Evolutionary conservation across 37 sponge, comb jelly and placozoan genomes (phyloP).

Genomic region (Amphimedon queenslandica): DNA sequence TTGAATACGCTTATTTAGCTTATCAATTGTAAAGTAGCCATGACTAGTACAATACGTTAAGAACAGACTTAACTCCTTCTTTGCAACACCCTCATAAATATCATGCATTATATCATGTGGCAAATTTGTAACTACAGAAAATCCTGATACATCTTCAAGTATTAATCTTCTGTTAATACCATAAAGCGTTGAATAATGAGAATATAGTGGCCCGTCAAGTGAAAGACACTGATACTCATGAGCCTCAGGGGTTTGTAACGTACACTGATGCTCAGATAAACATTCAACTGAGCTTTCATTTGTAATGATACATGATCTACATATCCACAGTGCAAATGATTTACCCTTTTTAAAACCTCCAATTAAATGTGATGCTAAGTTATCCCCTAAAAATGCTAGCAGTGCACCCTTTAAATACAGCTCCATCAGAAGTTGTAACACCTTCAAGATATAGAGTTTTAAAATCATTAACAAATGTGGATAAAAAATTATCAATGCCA

Average conservation of each 20-base stretch:
- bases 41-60: background rate
- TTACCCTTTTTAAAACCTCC: slow-evolving; percentile 11
- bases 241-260: background rate
- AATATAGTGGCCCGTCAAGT: background rate
- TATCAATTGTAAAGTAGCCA: slow-evolving; percentile 4
- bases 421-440: background rate
- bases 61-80: slow-evolving; percentile 78
- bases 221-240: background rate
- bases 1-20: background rate
- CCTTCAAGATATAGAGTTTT: too few species aligned
- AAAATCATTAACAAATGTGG: slow-evolving; percentile 12
- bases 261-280: background rate
- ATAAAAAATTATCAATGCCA: slow-evolving; percentile 11
- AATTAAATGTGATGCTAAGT: background rate
- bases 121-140: slow-evolving; percentile 11
- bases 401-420: background rate
- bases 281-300: background rate
- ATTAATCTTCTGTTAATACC: slow-evolving; percentile 4
- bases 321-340: slow-evolving; percentile 16
- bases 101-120: slow-evolving; percentile 44
- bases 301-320: slow-evolving; percentile 15
- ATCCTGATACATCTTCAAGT: slow-evolving; percentile 13
- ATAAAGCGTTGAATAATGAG: slow-evolving; percentile 9
- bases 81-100: slow-evolving; percentile 85
- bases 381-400: slow-evolving; percentile 6